Percentiles rank a stretch among this genome's conserved stretches.
These are phyloP conservation scores for Noctuana brunneofusca DNA, from an alignment of 2,888 invertebrate genomes.

Conservation along the genomic window DNA sequence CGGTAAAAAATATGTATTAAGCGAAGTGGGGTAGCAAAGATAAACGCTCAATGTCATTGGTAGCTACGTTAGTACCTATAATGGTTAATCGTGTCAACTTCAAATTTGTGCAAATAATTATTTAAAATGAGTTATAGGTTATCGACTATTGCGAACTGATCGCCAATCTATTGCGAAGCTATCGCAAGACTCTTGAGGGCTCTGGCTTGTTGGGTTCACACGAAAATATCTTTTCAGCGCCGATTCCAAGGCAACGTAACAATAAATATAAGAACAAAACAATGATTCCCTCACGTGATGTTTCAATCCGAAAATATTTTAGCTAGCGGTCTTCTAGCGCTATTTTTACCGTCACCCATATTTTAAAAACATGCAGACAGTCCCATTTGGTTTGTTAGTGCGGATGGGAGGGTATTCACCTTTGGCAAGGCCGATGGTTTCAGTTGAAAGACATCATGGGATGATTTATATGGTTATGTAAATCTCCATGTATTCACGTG, in stretches of 20 bases:
- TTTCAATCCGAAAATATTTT: conserved; percentile 2
- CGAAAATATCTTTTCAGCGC: too few relatives aligned
- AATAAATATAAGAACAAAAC: conserved; percentile 8
- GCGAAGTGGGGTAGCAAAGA: too few relatives aligned
- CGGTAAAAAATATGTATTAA: too few relatives aligned
- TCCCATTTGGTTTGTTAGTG: conserved; percentile 19
- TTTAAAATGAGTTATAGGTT: too few relatives aligned
- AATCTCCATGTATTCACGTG: neutral
- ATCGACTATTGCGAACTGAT: too few relatives aligned
- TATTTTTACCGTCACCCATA: conserved; percentile 32
- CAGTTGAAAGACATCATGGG: neutral
- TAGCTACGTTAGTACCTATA: too few relatives aligned
- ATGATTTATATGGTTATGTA: neutral
- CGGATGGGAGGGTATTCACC: conserved; percentile 39
- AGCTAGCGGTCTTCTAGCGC: neutral
- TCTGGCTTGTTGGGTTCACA: too few relatives aligned
- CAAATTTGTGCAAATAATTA: too few relatives aligned
- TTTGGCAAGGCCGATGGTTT: conserved; percentile 37
- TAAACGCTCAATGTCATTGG: too few relatives aligned
- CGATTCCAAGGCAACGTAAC: conserved; percentile 8
- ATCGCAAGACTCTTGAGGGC: too few relatives aligned
- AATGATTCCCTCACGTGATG: conserved; percentile 18
- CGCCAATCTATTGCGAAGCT: too few relatives aligned
- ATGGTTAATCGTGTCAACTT: too few relatives aligned
- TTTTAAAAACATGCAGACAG: conserved; percentile 30